Percentiles rank a stretch among this genome's conserved stretches.
phyloP scores from a whole-genome alignment of 1,140 invertebrate genomes.

The Ephestia elutella region DNA sequence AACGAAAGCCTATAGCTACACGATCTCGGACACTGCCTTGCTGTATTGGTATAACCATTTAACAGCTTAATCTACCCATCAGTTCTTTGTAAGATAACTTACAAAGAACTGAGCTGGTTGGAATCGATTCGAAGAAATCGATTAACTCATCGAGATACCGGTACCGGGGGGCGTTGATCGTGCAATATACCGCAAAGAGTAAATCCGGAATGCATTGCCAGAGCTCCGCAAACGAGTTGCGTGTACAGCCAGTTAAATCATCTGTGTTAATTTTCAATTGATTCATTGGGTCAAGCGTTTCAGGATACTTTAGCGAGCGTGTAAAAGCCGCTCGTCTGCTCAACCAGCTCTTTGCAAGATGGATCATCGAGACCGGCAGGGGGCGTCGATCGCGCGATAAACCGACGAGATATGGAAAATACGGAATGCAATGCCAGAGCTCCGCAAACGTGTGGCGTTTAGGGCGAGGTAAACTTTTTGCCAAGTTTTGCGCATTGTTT shows the following conservation, averaged over 20 bases:
- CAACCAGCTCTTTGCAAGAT: constrained; percentile 45
- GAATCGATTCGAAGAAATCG: no score
- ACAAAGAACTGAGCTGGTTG: no score
- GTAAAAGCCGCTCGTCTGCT: constrained; percentile 22
- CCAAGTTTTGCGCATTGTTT: neutral
- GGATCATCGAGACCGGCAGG: constrained; percentile 60
- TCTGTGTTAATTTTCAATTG: no score
- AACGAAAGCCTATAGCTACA: no score
- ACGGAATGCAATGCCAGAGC: constrained; percentile 2
- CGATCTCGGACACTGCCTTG: no score
- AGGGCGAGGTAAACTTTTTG: neutral
- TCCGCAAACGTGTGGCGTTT: neutral
- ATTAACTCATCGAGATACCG: constrained; percentile 59
- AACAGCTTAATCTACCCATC: no score
- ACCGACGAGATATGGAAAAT: constrained; percentile 55
- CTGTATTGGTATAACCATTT: no score
- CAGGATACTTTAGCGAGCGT: constrained; percentile 8
- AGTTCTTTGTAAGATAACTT: no score
- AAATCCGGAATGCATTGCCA: constrained; percentile 11
- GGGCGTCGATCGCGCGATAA: constrained; percentile 65
- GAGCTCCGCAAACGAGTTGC: neutral
- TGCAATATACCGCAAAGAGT: constrained; percentile 62
- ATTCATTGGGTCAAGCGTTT: no score
- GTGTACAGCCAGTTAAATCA: neutral
- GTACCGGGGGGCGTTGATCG: constrained; percentile 54